Conservation (phyloP, 2,113 vertebrate species). For the Psophia crepitans region DNA sequence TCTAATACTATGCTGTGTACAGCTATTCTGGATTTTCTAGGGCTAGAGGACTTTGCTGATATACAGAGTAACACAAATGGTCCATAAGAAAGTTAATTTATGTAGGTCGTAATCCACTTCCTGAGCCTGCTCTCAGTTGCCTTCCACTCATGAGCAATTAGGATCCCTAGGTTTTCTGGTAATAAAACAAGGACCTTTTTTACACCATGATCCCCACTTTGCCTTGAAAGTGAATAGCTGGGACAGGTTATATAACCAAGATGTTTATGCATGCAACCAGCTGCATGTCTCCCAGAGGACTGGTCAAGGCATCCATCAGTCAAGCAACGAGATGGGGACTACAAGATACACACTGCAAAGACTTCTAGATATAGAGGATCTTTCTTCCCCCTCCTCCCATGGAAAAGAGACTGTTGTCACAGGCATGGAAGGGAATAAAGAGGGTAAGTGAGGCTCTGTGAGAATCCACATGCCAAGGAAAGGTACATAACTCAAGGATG, state of each 20-base stretch:
- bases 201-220: not conserved
- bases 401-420: not conserved
- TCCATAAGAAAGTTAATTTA: not conserved
- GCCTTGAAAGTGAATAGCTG: not conserved
- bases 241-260: not conserved
- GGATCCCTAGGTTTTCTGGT: not conserved
- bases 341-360: not conserved
- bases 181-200: not conserved
- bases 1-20: not conserved
- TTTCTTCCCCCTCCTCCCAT: not conserved
- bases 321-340: not conserved
- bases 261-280: not conserved
- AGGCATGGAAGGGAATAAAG: not conserved
- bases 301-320: not conserved
- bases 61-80: not conserved
- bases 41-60: not conserved
- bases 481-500: not conserved
- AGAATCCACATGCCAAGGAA: not conserved
- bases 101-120: not conserved
- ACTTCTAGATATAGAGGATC: not conserved
- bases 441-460: not conserved
- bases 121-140: not conserved
- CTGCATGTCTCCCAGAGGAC: not conserved
- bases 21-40: not conserved
- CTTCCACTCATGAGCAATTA: not conserved